phyloP scores from a whole-genome alignment of 2,113 vertebrate species.

The Strigops habroptila region DNA sequence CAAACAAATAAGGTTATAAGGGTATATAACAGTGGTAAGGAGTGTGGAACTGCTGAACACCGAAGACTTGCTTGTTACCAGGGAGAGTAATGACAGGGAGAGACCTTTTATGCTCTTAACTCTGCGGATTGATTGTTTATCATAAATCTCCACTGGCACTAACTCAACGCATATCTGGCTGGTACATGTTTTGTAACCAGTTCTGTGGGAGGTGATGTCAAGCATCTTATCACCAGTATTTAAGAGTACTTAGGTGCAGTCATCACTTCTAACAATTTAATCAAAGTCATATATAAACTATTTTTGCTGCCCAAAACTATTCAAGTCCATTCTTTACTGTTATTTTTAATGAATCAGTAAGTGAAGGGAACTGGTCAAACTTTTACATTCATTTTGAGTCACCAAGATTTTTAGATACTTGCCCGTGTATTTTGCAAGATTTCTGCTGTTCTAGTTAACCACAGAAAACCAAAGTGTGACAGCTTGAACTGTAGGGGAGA shows the following conservation, averaged over 20 bases:
- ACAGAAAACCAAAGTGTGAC: slow-evolving; percentile 16
- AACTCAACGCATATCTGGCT: not conserved
- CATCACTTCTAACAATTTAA: slow-evolving; percentile 9
- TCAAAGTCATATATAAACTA: not conserved
- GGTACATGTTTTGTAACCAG: not conserved
- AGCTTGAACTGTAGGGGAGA: not conserved
- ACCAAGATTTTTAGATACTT: slow-evolving; percentile 2
- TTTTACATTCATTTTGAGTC: slow-evolving; percentile 25
- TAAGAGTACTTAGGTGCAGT: not conserved
- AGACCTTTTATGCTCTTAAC: not conserved
- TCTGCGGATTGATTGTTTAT: not conserved
- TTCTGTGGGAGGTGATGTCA: not conserved
- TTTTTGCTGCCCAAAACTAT: not conserved
- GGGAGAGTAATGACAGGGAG: not conserved
- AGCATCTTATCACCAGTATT: not conserved
- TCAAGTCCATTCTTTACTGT: not conserved
- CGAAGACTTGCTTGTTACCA: not conserved
- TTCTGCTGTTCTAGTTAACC: slow-evolving; percentile 45
- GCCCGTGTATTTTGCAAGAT: slow-evolving; percentile 42
- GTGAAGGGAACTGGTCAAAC: slow-evolving; percentile 32
- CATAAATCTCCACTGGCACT: not conserved
- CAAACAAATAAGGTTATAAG: not conserved
- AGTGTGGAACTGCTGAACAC: not conserved
- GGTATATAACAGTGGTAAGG: fast-evolving
- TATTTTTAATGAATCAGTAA: slow-evolving; percentile 24